A percentile compares a stretch with the other conserved stretches of the same genome.
These are phyloP conservation scores for Ptychodera flava DNA, from an alignment of 35 echinoderm and acorn worm genomes.

Conservation along the genomic window DNA sequence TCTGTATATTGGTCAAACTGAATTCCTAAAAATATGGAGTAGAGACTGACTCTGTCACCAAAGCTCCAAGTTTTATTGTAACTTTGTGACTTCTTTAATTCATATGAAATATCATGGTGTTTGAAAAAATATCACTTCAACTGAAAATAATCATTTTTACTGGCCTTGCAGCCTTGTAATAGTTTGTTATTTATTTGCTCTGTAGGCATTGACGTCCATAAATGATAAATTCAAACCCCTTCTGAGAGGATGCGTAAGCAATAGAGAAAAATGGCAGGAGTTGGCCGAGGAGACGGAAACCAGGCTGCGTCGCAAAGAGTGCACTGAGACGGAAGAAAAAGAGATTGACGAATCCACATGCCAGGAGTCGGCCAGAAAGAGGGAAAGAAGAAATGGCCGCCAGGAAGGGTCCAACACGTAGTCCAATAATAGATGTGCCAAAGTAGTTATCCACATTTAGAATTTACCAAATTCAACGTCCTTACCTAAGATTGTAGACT, in stretches of 20 bases:
- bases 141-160: not conserved
- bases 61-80: not conserved
- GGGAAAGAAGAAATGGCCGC: no score
- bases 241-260: conserved; percentile 44
- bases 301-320: conserved; percentile 31
- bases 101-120: not conserved
- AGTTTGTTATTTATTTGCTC: conserved; percentile 3
- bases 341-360: conserved; percentile 97
- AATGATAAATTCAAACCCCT: conserved; percentile 43
- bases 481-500: no score
- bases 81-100: not conserved
- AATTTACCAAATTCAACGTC: no score
- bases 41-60: not conserved
- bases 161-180: no score
- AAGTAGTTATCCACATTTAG: no score
- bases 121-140: not conserved
- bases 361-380: no score
- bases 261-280: conserved; percentile 81
- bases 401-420: no score
- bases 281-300: conserved; percentile 42
- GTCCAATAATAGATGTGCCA: no score
- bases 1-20: not conserved
- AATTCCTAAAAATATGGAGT: not conserved
- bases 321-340: conserved; percentile 57
- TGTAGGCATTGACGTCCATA: conserved; percentile 52